Conservation (phyloP, 2,888 invertebrate genomes). For the Mythimna albipuncta region DNA sequence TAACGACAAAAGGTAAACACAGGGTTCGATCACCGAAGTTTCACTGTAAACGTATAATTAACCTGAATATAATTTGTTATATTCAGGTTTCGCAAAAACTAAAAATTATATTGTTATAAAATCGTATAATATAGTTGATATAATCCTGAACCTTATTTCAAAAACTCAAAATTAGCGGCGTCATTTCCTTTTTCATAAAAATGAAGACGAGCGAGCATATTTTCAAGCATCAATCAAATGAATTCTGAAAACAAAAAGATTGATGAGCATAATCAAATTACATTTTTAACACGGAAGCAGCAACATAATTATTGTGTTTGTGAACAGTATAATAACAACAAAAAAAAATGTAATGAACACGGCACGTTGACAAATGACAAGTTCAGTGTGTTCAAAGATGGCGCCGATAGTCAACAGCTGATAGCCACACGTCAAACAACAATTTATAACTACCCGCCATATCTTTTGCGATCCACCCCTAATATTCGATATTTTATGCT, state of each 20-base stretch:
- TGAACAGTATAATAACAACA: constrained; percentile 25
- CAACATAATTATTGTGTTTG: constrained; percentile 24
- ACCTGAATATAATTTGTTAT: too few relatives aligned
- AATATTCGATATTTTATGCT: constrained; percentile 49
- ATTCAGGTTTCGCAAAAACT: too few relatives aligned
- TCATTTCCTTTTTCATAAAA: background rate
- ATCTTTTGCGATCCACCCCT: constrained; percentile 30
- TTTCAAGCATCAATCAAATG: constrained; percentile 27
- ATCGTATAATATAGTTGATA: background rate
- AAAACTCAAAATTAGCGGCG: background rate
- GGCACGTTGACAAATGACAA: constrained; percentile 50
- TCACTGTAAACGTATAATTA: too few relatives aligned
- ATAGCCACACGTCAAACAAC: constrained; percentile 52
- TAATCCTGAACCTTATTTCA: background rate
- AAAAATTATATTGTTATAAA: background rate
- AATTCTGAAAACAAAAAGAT: constrained; percentile 27
- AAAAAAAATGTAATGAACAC: constrained; percentile 27
- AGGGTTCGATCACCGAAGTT: too few relatives aligned
- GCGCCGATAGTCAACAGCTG: constrained; percentile 44
- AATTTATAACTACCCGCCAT: constrained; percentile 51
- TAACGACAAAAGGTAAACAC: too few relatives aligned
- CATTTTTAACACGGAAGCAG: constrained; percentile 15
- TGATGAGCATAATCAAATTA: constrained; percentile 27
- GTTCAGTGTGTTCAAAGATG: constrained; percentile 45
- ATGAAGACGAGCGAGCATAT: background rate